Evolutionary conservation across 2,797 vertebrate genomes (phyloP).

Genomic region (Coracias cyanogaster): DNA sequence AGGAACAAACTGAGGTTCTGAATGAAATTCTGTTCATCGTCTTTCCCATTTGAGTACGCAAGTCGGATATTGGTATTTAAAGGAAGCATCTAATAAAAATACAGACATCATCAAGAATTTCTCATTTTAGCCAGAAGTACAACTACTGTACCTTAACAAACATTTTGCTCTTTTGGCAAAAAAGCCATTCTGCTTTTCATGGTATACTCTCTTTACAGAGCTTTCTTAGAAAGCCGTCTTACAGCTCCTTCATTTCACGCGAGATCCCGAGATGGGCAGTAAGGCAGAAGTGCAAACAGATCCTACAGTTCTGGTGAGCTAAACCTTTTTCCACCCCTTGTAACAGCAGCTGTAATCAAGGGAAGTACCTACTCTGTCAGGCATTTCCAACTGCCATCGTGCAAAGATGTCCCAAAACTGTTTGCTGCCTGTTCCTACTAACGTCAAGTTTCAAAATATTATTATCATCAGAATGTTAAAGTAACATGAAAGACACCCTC

Average conservation of each 20-base stretch:
- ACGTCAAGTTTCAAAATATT: neutral
- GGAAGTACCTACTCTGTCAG: neutral
- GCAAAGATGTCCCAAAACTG: neutral
- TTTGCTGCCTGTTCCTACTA: neutral
- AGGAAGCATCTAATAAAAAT: constrained; percentile 90
- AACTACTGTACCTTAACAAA: neutral
- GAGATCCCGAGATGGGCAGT: neutral
- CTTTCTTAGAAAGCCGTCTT: neutral
- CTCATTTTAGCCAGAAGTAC: neutral
- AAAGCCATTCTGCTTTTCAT: neutral
- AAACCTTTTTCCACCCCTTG: neutral
- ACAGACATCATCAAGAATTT: neutral
- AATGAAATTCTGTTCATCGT: constrained; percentile 98
- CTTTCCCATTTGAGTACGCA: constrained; percentile 96
- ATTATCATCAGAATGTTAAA: neutral
- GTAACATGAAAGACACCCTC: neutral
- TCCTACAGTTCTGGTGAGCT: neutral
- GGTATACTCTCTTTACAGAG: neutral
- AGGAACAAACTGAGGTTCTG: constrained; percentile 98
- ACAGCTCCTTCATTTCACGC: neutral
- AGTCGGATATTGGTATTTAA: constrained; percentile 96
- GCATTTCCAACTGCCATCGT: accelerated
- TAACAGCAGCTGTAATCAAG: neutral
- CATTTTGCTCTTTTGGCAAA: neutral
- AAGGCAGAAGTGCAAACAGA: neutral